Percentiles rank a stretch among this genome's conserved stretches.
These are phyloP conservation scores for Branchellion lobata DNA, from an alignment of 2,888 invertebrate species.

Conservation along the genomic window DNA sequence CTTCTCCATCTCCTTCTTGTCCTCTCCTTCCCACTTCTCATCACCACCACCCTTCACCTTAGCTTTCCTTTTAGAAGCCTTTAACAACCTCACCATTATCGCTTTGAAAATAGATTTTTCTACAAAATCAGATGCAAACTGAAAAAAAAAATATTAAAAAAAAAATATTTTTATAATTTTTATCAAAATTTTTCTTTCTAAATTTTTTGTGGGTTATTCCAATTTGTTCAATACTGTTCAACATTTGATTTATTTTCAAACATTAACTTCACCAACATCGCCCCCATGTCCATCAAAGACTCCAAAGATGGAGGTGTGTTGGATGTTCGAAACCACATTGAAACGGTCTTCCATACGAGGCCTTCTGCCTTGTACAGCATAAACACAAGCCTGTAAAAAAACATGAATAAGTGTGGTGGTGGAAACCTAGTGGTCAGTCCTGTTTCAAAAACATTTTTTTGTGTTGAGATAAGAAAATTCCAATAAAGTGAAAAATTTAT, in stretches of 20 bases:
- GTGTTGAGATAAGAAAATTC: too few species aligned
- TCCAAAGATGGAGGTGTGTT: conserved; percentile 81
- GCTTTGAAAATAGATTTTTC: conserved; percentile 79
- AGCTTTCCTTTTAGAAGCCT: neutral
- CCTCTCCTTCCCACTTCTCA: neutral
- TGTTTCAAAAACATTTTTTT: too few species aligned
- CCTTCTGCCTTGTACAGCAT: conserved; percentile 84
- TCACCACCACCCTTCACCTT: neutral
- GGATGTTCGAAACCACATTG: conserved; percentile 81
- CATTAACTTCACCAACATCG: conserved; percentile 47
- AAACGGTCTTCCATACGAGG: conserved; percentile 92
- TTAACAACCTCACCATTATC: conserved; percentile 55
- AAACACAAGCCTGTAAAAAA: conserved; percentile 68
- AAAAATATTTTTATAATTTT: too few species aligned
- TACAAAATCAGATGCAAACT: conserved; percentile 82
- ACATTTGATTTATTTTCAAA: too few species aligned
- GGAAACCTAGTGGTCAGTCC: too few species aligned
- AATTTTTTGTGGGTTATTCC: too few species aligned
- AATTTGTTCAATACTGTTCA: too few species aligned
- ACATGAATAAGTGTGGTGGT: too few species aligned
- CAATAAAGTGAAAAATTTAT: too few species aligned
- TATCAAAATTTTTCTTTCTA: too few species aligned
- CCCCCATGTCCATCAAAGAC: conserved; percentile 95
- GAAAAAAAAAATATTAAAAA: too few species aligned
- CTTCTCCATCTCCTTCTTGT: neutral